Evolutionary conservation across 2,888 invertebrate genomes (phyloP).

Genomic region (Sthenelais limicola): DNA sequence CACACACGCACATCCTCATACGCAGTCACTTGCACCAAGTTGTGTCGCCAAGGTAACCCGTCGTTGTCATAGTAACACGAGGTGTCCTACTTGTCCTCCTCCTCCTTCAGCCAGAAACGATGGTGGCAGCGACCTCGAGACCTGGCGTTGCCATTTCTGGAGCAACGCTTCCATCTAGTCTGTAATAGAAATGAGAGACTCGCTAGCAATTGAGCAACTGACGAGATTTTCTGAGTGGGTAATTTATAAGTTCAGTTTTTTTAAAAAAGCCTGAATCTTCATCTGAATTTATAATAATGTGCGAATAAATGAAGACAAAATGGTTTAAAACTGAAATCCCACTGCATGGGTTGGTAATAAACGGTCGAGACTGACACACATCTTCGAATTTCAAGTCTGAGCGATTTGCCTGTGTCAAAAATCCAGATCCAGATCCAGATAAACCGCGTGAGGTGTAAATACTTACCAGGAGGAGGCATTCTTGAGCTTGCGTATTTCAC

Average conservation of each 20-base stretch:
- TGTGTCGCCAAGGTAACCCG: not conserved
- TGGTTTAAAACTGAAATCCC: no score
- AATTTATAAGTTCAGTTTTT: no score
- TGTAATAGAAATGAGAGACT: not conserved
- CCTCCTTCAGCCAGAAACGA: conserved; percentile 27
- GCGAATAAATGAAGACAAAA: no score
- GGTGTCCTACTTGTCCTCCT: not conserved
- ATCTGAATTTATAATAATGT: no score
- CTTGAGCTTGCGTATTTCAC: conserved; percentile 94
- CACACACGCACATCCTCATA: conserved; percentile 1
- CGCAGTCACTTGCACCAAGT: conserved; percentile 1
- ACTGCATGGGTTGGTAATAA: no score
- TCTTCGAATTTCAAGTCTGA: no score
- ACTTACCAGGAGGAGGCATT: conserved; percentile 66
- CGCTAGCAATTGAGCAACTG: not conserved
- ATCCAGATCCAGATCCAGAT: no score
- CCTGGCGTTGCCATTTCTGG: conserved; percentile 27
- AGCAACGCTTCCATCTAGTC: conserved; percentile 22
- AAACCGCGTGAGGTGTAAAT: no score
- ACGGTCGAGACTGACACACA: no score
- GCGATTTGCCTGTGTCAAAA: no score
- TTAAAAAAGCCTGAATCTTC: no score
- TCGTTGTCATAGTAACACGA: not conserved
- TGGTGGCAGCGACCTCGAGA: conserved; percentile 15
- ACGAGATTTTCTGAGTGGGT: no score